These are phyloP conservation scores for Channa maculata DNA, from an alignment of 2,113 vertebrate species.

Conservation along the genomic window DNA sequence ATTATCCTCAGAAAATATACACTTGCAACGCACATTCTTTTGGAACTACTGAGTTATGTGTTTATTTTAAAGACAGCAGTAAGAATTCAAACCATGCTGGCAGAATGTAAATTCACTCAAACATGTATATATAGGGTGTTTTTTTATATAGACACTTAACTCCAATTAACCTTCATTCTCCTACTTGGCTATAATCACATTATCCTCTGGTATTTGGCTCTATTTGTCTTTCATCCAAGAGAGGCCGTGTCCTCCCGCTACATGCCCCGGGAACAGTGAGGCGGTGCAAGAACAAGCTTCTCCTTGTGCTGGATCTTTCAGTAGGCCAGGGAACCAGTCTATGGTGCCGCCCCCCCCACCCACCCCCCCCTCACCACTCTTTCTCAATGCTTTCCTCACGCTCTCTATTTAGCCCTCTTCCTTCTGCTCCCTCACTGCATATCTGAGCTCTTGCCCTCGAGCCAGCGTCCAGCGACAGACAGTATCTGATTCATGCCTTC, in stretches of 20 bases:
- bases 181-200: conserved; percentile 78
- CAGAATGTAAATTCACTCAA: conserved; percentile 18
- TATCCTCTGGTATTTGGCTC: conserved; percentile 72
- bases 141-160: conserved; percentile 74
- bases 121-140: conserved; percentile 44
- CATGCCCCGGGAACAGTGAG: conserved; percentile 41
- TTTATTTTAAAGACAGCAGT: conserved; percentile 67
- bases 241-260: conserved; percentile 51
- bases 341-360: conserved; percentile 11
- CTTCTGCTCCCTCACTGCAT: conserved; percentile 45
- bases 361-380: conserved; percentile 1
- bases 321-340: conserved; percentile 41
- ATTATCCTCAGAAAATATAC: conserved; percentile 71
- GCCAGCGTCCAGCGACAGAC: conserved; percentile 56
- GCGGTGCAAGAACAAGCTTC: conserved; percentile 65
- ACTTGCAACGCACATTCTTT: conserved; percentile 41
- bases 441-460: conserved; percentile 56
- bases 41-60: conserved; percentile 44
- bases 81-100: conserved; percentile 45
- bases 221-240: conserved; percentile 61
- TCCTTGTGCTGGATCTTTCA: conserved; percentile 70
- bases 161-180: conserved; percentile 79
- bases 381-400: conserved; percentile 21
- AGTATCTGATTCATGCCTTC: conserved; percentile 68
- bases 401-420: conserved; percentile 33